Evolutionary conservation across 2,797 vertebrate genomes (phyloP).

Genomic region (Vireo griseus): DNA sequence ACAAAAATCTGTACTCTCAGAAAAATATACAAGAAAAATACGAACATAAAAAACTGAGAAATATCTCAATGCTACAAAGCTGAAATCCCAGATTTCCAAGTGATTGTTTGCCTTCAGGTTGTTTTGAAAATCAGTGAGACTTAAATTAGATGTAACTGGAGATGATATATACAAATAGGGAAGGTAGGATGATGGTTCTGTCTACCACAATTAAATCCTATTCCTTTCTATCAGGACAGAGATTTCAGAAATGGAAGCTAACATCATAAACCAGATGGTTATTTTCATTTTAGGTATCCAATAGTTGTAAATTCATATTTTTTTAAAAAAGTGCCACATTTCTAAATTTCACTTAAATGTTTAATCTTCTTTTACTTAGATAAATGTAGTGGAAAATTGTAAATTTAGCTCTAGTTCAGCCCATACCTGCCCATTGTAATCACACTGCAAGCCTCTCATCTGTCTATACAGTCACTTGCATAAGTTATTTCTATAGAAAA

Average conservation of each 20-base stretch:
- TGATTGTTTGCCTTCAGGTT: background rate
- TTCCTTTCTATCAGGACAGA: background rate
- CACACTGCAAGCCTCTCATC: background rate
- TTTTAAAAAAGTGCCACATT: background rate
- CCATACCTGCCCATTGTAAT: background rate
- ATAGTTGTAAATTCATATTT: background rate
- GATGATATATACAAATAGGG: background rate
- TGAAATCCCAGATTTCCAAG: background rate
- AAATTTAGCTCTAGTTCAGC: background rate
- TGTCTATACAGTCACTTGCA: background rate
- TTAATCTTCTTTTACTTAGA: background rate
- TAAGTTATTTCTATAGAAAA: background rate
- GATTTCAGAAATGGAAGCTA: background rate
- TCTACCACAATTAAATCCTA: background rate
- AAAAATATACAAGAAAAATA: background rate
- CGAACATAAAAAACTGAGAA: fast-evolving
- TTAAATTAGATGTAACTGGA: background rate
- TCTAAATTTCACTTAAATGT: background rate
- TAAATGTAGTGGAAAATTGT: background rate
- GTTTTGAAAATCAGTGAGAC: background rate
- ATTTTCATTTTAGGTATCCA: background rate
- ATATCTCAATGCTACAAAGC: background rate
- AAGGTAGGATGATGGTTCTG: background rate
- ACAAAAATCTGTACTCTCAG: background rate
- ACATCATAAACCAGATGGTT: fast-evolving